phyloP scores from a whole-genome alignment of 2,113 vertebrate genomes.

The Lota lota region DNA sequence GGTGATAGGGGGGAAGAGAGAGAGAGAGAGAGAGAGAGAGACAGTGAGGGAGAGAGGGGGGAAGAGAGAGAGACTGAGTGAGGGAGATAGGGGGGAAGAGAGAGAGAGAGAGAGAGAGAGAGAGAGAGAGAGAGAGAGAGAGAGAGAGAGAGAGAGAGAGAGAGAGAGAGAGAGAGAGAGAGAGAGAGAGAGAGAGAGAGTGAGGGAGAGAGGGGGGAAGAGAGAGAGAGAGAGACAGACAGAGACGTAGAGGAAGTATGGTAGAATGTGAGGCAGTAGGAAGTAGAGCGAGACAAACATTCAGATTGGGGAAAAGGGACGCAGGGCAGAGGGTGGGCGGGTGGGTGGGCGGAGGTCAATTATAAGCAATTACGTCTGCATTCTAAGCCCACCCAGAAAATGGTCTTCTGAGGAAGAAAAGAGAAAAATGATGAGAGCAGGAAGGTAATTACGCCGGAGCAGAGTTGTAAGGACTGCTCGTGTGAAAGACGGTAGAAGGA shows the following conservation, averaged over 20 bases:
- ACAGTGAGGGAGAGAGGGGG: constrained; percentile 7
- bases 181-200: constrained; percentile 2
- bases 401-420: constrained; percentile 45
- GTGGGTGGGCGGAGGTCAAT: constrained; percentile 50
- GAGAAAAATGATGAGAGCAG: constrained; percentile 28
- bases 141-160: constrained; percentile 7
- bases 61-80: not conserved
- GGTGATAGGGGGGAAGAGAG: constrained; percentile 6
- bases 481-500: constrained; percentile 6
- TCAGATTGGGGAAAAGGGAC: constrained; percentile 26
- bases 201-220: constrained; percentile 3
- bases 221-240: constrained; percentile 7
- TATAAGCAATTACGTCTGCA: constrained; percentile 57
- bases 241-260: not conserved
- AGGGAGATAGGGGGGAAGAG: not conserved
- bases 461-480: constrained; percentile 38
- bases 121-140: constrained; percentile 1
- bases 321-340: not conserved
- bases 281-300: constrained; percentile 45
- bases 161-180: constrained; percentile 1
- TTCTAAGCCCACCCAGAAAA: constrained; percentile 44
- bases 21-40: constrained; percentile 1
- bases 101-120: constrained; percentile 11
- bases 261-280: no score
- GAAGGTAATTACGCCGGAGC: constrained; percentile 27